Percentiles rank a stretch among this genome's conserved stretches.
Conservation (phyloP, 2,113 vertebrate species). For the Rhagologus leucostigma region DNA sequence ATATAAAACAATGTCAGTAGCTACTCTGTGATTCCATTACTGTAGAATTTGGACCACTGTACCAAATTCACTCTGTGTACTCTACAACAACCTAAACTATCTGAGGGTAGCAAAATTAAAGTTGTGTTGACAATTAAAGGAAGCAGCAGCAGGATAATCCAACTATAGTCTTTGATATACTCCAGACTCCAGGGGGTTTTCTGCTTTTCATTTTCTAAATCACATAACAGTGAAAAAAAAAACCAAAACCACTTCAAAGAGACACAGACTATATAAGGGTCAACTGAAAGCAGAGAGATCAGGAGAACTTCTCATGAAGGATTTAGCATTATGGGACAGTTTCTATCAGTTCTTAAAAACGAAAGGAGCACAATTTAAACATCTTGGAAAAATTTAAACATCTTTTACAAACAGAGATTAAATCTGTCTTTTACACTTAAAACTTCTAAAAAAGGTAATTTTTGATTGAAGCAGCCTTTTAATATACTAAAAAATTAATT, state of each 20-base stretch:
- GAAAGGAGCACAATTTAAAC: neutral
- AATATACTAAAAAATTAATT: neutral
- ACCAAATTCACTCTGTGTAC: neutral
- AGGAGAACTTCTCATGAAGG: neutral
- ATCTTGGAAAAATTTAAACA: neutral
- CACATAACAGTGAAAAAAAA: neutral
- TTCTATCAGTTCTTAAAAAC: neutral
- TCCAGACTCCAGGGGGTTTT: neutral
- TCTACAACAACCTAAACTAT: neutral
- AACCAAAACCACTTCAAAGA: neutral
- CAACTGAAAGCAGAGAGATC: neutral
- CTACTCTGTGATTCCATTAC: neutral
- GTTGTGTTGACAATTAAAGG: neutral
- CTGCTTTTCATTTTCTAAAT: neutral
- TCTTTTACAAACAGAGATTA: neutral
- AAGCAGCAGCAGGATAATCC: neutral
- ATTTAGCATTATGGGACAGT: neutral
- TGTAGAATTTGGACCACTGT: neutral
- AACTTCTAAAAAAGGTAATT: neutral
- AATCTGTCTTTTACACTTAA: neutral
- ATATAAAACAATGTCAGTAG: neutral
- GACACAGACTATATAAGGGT: neutral
- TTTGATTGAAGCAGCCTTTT: neutral
- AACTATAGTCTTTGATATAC: neutral
- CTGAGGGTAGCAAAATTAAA: neutral